Evolutionary conservation across 2,888 invertebrate species (phyloP).

Genomic region (Empis stercorea): DNA sequence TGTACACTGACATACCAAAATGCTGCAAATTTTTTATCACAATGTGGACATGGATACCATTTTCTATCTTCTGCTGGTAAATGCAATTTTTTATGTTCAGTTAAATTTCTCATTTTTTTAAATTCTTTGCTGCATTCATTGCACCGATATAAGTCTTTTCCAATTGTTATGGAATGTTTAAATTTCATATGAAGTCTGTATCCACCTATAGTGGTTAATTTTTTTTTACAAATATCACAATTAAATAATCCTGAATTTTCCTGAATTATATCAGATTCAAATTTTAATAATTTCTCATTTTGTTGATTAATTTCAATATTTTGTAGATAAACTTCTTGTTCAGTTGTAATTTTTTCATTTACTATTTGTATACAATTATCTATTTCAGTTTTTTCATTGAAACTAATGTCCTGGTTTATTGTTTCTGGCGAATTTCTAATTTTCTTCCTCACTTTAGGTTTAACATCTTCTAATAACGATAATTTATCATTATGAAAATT

Average conservation of each 20-base stretch:
- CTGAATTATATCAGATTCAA: background rate
- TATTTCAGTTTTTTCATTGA: no score
- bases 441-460: no score
- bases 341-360: no score
- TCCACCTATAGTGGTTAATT: background rate
- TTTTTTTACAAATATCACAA: background rate
- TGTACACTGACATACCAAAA: background rate
- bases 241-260: background rate
- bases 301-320: slow-evolving; percentile 8
- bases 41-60: slow-evolving; percentile 22
- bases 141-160: background rate
- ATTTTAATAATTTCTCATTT: background rate
- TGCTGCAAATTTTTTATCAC: slow-evolving; percentile 20
- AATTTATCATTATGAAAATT: no score
- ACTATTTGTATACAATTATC: no score
- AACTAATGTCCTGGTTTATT: no score
- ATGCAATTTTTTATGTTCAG: slow-evolving; percentile 16
- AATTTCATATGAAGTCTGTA: background rate
- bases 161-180: background rate
- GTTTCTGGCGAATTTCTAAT: no score
- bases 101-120: slow-evolving; percentile 12
- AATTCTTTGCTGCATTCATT: slow-evolving; percentile 9
- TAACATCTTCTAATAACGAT: no score
- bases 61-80: slow-evolving; percentile 20
- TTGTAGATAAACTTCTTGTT: no score